A percentile compares a stretch with the other conserved stretches of the same genome.
Conservation (phyloP, 2,888 invertebrate species). For the Fabriciana adippe region DNA sequence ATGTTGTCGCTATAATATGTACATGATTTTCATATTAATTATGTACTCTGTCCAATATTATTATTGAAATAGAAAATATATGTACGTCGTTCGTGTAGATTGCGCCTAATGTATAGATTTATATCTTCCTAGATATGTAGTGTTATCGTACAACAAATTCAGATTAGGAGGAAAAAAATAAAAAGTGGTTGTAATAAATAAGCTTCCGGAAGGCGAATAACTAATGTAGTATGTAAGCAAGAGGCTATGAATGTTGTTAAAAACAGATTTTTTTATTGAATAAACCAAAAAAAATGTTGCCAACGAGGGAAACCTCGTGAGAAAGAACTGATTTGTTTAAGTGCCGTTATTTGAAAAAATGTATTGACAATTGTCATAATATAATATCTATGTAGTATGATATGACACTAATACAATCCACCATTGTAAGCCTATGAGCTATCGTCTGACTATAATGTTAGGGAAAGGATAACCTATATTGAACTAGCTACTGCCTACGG, state of each 20-base stretch:
- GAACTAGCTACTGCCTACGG: neutral
- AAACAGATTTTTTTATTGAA: slow-evolving; percentile 39
- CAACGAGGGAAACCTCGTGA: slow-evolving; percentile 19
- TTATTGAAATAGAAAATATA: neutral
- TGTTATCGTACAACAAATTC: slow-evolving; percentile 30
- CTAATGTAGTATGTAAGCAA: slow-evolving; percentile 47
- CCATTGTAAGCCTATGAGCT: slow-evolving; percentile 4
- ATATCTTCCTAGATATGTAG: slow-evolving; percentile 23
- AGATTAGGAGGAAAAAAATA: slow-evolving; percentile 18
- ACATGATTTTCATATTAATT: neutral
- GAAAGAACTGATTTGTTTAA: slow-evolving; percentile 37
- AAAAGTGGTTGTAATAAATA: slow-evolving; percentile 34
- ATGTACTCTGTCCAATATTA: neutral
- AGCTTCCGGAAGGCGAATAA: slow-evolving; percentile 33
- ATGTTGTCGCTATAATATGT: neutral
- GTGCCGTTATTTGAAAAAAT: slow-evolving; percentile 25
- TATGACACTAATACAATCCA: slow-evolving; percentile 3
- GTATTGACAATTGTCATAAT: slow-evolving; percentile 27
- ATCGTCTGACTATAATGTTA: slow-evolving; percentile 7
- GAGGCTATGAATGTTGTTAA: slow-evolving; percentile 54
- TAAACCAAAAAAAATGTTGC: slow-evolving; percentile 44
- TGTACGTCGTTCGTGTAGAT: slow-evolving; percentile 7
- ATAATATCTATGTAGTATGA: slow-evolving; percentile 12
- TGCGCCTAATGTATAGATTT: slow-evolving; percentile 16
- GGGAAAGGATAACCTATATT: slow-evolving; percentile 19